These are phyloP conservation scores for Tadarida brasiliensis DNA, from an alignment of 2,797 vertebrate species.

Conservation along the genomic window DNA sequence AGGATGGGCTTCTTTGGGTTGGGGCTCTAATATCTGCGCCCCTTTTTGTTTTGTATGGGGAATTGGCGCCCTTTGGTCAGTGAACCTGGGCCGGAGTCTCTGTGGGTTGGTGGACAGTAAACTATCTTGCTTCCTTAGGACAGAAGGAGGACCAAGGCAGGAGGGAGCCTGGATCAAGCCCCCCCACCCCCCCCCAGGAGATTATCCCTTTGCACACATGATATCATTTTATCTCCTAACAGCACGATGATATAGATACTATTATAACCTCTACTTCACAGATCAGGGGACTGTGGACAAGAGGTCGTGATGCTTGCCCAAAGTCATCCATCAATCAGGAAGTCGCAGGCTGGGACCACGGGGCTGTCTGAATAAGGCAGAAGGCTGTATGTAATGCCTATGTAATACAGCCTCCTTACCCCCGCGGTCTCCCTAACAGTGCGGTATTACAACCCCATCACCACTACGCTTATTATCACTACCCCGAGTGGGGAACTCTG, in stretches of 20 bases:
- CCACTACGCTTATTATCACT: constrained; percentile 75
- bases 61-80: background rate
- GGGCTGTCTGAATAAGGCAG: background rate
- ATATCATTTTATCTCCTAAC: background rate
- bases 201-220: fast-evolving
- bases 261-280: background rate
- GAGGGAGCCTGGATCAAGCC: background rate
- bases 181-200: fast-evolving
- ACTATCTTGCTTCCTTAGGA: background rate
- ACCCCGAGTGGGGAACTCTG: constrained; percentile 81
- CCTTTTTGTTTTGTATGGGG: background rate
- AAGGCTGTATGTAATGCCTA: background rate
- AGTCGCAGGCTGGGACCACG: background rate
- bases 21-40: background rate
- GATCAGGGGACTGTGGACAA: background rate
- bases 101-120: background rate
- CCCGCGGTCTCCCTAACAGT: background rate
- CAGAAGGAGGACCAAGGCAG: background rate
- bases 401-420: background rate
- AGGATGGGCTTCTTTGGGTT: background rate
- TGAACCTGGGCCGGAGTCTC: background rate
- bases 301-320: background rate
- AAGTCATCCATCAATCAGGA: background rate
- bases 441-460: background rate
- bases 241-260: background rate